Evolutionary conservation across 2,888 invertebrate genomes (phyloP), one percentile per base, ranked within the genome.

Genomic region (Acanthosepion pharaonis): DNA sequence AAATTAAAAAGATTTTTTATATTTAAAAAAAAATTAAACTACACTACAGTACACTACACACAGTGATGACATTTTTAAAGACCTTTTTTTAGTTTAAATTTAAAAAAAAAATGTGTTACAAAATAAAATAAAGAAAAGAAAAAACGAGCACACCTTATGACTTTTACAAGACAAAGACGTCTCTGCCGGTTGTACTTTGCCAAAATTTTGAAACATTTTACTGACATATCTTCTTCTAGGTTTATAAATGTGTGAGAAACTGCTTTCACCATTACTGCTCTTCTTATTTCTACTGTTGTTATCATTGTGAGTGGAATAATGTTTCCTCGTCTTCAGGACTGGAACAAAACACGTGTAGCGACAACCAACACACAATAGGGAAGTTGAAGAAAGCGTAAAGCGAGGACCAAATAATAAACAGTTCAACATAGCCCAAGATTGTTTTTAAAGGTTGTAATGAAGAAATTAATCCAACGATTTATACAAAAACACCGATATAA

Each of bases 171-270:
- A 92, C 33, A 94, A 91, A 5, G 94, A 64, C 33, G 95, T 94
- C 49, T 93, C 92, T 94, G 94, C 53, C 23, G 96, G 96, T 55
- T 95, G 95, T 28, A 95, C 55, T 55, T 95, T 95, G 20, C 95
- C 95, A 93, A 96, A 95, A 94, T 95, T 96, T 59, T 96, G 95
- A 78, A 95, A 96, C 94, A 96, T 94, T 91, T 95, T 95, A 51
- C 95, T 95, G 6, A 96, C 95, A 95, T 95, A 96, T 48, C 95
- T 95, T 93, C 96, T 91, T 53, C 78, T 93, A 5, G 93, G 93
- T 51, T 53, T 53, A 53, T 53, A 91, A 94, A 78, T 91, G 23
- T 94, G 78, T n/a, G 78, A 33, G 5, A 9, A 78, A 78, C 15
- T n/a, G 15, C 33, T n/a, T 33, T 78, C 78, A n/a, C 78, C 78